These are phyloP conservation scores for Drosophila lini DNA, from an alignment of 1,140 invertebrate genomes.

Conservation along the genomic window DNA sequence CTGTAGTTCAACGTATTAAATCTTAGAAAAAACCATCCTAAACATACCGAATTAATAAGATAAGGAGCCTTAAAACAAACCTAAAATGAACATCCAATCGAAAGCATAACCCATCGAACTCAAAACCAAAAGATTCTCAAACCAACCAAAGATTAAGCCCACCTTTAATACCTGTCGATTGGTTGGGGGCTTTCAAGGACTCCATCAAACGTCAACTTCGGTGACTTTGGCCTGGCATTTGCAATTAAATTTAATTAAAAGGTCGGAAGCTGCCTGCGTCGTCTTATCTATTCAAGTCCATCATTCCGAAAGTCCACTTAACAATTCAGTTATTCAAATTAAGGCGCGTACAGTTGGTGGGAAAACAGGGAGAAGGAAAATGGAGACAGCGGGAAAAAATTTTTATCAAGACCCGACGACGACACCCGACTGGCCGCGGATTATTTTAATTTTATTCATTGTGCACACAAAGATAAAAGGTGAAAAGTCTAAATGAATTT, in stretches of 20 bases:
- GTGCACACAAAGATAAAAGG: slow-evolving; percentile 81
- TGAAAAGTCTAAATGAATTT: slow-evolving; percentile 81
- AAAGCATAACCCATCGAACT: not conserved
- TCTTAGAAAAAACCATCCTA: not conserved
- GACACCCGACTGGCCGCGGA: slow-evolving; percentile 53
- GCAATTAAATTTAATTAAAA: slow-evolving; percentile 83
- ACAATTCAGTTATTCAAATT: slow-evolving; percentile 82
- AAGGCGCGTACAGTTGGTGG: slow-evolving; percentile 27
- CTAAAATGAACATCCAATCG: not conserved
- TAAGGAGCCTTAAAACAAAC: not conserved
- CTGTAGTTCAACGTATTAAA: not conserved
- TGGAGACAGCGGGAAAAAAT: slow-evolving; percentile 30
- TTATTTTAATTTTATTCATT: slow-evolving; percentile 83
- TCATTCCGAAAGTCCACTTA: slow-evolving; percentile 74
- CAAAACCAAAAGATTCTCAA: not conserved
- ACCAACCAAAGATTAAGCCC: not conserved
- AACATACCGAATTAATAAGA: not conserved
- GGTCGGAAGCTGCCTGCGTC: slow-evolving; percentile 51
- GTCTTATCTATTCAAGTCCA: slow-evolving; percentile 52
- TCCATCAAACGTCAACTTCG: slow-evolving; percentile 59
- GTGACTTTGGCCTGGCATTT: slow-evolving; percentile 54
- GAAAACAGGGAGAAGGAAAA: slow-evolving; percentile 9
- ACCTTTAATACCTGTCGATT: slow-evolving; percentile 13
- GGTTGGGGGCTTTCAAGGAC: not conserved
- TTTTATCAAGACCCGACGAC: slow-evolving; percentile 60